phyloP scores from a whole-genome alignment of 2,797 vertebrate species.

The Coregonus ussuriensis region DNA sequence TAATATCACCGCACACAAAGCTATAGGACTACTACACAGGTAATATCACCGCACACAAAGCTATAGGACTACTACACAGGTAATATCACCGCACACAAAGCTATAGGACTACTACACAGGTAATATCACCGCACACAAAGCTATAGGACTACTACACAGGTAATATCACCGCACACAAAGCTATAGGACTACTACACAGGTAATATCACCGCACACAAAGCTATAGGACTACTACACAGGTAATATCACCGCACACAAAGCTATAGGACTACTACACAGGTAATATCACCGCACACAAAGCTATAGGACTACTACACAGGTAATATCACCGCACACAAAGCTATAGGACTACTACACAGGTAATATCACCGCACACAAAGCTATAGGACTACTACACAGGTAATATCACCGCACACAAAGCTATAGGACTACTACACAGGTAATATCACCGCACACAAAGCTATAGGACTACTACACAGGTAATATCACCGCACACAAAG shows the following conservation, averaged over 20 bases:
- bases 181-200: not conserved
- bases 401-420: too few species aligned
- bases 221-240: conserved; percentile 95
- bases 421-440: too few species aligned
- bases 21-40: too few species aligned
- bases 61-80: too few species aligned
- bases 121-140: conserved; percentile 69
- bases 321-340: conserved; percentile 75
- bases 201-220: conserved; percentile 76
- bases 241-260: conserved; percentile 51
- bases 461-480: too few species aligned
- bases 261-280: not conserved
- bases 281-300: not conserved
- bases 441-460: not conserved
- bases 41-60: too few species aligned
- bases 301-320: not conserved
- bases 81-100: too few species aligned
- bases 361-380: conserved; percentile 45
- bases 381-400: not conserved
- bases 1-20: conserved; percentile 43
- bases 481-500: not conserved
- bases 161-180: not conserved
- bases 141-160: not conserved
- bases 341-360: conserved; percentile 95
- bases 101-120: too few species aligned